Percentiles rank a stretch among this genome's conserved stretches.
phyloP scores from a whole-genome alignment of 2,113 vertebrate species.

The Phaethon lepturus region DNA sequence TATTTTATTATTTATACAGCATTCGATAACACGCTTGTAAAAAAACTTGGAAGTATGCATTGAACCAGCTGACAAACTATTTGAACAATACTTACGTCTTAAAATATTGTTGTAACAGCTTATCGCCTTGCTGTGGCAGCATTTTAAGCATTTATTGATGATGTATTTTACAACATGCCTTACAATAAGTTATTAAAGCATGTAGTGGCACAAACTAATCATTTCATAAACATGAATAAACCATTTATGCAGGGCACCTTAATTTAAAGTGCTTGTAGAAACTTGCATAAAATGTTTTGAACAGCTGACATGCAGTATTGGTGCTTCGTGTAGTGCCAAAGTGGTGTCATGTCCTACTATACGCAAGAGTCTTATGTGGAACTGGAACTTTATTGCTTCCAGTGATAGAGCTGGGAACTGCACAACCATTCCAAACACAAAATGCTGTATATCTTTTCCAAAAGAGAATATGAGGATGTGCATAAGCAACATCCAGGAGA shows the following conservation, averaged over 20 bases:
- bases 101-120: conserved; percentile 54
- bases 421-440: not conserved
- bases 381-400: conserved; percentile 42
- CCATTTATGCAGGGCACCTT: conserved; percentile 17
- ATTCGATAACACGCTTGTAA: conserved; percentile 34
- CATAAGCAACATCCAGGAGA: not conserved
- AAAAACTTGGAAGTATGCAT: not conserved
- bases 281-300: conserved; percentile 31
- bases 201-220: conserved; percentile 38
- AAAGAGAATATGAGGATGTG: not conserved
- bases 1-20: conserved; percentile 56
- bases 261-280: conserved; percentile 46
- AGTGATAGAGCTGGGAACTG: conserved; percentile 21
- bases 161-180: conserved; percentile 45
- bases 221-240: conserved; percentile 54
- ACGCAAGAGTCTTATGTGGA: not conserved
- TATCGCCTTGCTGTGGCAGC: conserved; percentile 42
- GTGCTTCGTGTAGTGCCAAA: not conserved
- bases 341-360: conserved; percentile 14
- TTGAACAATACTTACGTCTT: conserved; percentile 58
- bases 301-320: not conserved
- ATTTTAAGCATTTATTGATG: conserved; percentile 52
- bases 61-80: conserved; percentile 11
- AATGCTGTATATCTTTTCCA: not conserved
- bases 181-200: conserved; percentile 47